These are phyloP conservation scores for Notarius lentiginosus DNA, from an alignment of 2,113 vertebrate species.

Conservation along the genomic window DNA sequence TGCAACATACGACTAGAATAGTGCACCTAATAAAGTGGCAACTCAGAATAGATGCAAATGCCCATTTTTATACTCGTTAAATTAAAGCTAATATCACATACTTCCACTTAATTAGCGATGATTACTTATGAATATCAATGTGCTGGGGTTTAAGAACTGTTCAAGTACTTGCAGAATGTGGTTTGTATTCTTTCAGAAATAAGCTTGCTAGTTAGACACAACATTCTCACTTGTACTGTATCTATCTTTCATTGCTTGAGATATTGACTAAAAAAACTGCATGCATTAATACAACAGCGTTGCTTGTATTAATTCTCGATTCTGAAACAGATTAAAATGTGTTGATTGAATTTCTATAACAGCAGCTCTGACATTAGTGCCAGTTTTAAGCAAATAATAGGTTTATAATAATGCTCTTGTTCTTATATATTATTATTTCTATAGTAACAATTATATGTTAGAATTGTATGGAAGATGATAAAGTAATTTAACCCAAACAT, in stretches of 20 bases:
- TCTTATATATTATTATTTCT: background rate
- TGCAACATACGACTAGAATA: background rate
- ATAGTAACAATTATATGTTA: background rate
- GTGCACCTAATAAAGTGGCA: background rate
- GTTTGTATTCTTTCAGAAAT: background rate
- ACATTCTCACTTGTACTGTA: background rate
- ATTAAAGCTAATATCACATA: background rate
- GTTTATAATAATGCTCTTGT: background rate
- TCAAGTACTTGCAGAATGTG: background rate
- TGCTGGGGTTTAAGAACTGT: background rate
- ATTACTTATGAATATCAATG: background rate
- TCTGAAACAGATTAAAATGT: background rate
- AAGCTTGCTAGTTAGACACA: background rate
- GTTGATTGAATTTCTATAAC: background rate
- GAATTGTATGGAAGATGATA: background rate
- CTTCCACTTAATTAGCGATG: background rate
- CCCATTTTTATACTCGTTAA: background rate
- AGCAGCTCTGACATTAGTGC: background rate
- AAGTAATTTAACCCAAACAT: background rate
- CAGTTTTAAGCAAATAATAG: background rate
- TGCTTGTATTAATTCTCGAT: background rate
- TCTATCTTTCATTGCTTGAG: background rate
- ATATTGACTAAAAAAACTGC: background rate
- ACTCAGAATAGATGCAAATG: background rate
- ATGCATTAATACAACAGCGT: background rate